Evolutionary conservation across 2,113 vertebrate species (phyloP).

Genomic region (Leiothrix lutea): DNA sequence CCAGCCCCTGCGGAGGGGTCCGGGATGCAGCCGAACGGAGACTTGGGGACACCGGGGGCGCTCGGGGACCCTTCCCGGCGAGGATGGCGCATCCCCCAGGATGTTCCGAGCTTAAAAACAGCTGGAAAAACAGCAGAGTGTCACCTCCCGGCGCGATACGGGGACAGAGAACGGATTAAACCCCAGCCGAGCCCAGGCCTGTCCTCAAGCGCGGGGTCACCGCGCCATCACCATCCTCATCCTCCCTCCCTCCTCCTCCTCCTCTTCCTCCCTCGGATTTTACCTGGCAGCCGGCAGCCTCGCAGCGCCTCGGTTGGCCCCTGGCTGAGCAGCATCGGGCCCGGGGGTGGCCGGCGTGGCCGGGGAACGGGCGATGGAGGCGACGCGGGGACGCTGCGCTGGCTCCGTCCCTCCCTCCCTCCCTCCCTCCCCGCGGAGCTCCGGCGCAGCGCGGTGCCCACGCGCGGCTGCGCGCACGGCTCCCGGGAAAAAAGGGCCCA

Average conservation of each 20-base stretch:
- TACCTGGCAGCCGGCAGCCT: not conserved
- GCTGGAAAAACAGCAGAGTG: accelerated
- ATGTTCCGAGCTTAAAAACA: accelerated
- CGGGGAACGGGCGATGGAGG: not conserved
- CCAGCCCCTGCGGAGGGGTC: not conserved
- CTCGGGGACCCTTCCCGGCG: not conserved
- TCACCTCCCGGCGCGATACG: accelerated
- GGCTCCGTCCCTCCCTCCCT: not conserved
- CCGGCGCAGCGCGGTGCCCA: not conserved
- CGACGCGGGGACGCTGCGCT: not conserved
- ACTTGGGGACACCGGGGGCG: accelerated
- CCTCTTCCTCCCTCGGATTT: not conserved
- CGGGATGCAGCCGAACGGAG: not conserved
- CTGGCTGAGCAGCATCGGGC: not conserved
- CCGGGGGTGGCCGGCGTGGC: not conserved
- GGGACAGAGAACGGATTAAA: not conserved
- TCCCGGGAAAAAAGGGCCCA: not conserved
- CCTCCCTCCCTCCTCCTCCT: not conserved
- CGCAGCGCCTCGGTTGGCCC: not conserved
- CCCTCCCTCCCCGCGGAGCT: not conserved
- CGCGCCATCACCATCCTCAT: not conserved
- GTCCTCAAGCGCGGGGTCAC: not conserved
- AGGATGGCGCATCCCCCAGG: accelerated
- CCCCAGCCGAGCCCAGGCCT: not conserved
- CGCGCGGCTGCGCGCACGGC: constrained; percentile 23